Base-by-base conservation (phyloP, 2,113 vertebrate species). In the Albula goreensis region DNA sequence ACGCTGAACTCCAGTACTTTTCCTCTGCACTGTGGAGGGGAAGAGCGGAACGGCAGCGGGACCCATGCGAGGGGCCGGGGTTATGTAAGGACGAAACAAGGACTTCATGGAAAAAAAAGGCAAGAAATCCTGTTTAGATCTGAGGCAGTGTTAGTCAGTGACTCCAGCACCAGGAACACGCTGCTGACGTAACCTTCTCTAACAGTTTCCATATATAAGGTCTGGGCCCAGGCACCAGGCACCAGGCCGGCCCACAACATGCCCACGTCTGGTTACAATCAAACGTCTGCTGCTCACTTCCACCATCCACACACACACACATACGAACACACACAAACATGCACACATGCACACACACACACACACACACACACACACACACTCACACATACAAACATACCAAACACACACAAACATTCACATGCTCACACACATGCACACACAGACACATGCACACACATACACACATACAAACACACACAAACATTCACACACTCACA, bases 141-240 rank as follows among this genome's bases (percentile, higher is more conserved):
- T 66, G 49, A 81, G 83, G 66, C 7, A 13, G 7, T 25, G 90
- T 93, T 93, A 89, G 90, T 91, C 92, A 90, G 88, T 88, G 87
- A 52, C 81, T 78, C 92, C 91, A 91, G 93, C 91, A n/a, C 89
- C 89, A 92, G 91, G 92, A 94, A 89, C 53, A 85, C 82, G 25
- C 86, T 89, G 88, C 89, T 96, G 94, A 94, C 91, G 92, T 93
- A 93, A 93, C 89, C 86, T 41, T 82, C 92, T 89, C 91, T 92
- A 93, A 94, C 92, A 95, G 93, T 95, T 95, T 94, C 95, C 94
- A 95, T 93, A 88, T 89, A 92, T 92, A 89, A 89, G 87, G 90
- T 90, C 88, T 87, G 91, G 84, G 88, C 92, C 31, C 31, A 41
- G 31, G 31, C 53, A 56, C 53, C 53, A 12, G 53, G 8, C 56